Evolutionary conservation across 2,113 vertebrate species (phyloP).

Genomic region (Pituophis catenifer): DNA sequence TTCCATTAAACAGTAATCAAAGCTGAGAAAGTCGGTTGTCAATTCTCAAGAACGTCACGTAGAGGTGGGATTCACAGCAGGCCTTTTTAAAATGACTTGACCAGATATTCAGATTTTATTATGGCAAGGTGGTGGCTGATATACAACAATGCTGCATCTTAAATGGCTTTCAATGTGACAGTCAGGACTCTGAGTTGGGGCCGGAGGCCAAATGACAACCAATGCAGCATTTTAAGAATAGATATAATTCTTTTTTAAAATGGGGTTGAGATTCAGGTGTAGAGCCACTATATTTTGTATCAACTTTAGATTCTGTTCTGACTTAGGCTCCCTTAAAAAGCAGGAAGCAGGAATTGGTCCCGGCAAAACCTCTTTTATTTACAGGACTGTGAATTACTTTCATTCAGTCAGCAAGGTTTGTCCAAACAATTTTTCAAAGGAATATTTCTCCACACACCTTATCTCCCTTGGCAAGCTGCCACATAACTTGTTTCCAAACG

Average conservation of each 20-base stretch:
- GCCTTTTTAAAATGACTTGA: not conserved
- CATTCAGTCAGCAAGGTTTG: too few species aligned
- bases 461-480: too few species aligned
- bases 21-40: not conserved
- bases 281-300: not conserved
- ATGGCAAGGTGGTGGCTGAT: not conserved
- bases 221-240: not conserved
- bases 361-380: too few species aligned
- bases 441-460: too few species aligned
- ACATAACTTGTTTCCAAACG: too few species aligned
- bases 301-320: not conserved
- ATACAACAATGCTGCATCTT: not conserved
- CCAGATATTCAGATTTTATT: not conserved
- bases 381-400: too few species aligned
- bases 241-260: not conserved
- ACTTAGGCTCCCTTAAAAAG: too few species aligned
- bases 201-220: not conserved
- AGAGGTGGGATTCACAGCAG: not conserved
- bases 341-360: too few species aligned
- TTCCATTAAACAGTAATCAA: not conserved
- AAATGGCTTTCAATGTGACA: not conserved
- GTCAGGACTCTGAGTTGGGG: not conserved
- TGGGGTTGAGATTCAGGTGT: not conserved
- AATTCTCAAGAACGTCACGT: not conserved
- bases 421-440: too few species aligned